Conservation (phyloP, 2,888 invertebrate species). For the Branchipolynoe longqiensis region DNA sequence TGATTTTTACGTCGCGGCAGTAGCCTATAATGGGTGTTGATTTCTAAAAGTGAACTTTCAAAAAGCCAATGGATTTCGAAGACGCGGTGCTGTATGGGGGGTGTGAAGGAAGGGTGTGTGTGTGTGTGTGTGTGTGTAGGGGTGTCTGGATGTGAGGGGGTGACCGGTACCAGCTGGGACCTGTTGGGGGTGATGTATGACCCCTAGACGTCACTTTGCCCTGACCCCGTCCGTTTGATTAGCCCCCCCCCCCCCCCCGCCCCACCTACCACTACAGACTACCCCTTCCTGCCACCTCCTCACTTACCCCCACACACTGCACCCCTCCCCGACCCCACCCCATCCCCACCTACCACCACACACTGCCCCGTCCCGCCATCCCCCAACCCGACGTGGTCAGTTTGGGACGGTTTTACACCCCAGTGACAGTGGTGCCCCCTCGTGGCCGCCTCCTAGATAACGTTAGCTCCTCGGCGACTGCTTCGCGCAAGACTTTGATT, state of each 20-base stretch:
- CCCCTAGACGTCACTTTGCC: constrained; percentile 1
- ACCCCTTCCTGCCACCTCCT: neutral
- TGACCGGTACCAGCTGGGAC: constrained; percentile 43
- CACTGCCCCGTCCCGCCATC: neutral
- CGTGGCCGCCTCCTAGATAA: too few species aligned
- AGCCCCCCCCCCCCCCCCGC: constrained; percentile 14
- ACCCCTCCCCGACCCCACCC: neutral
- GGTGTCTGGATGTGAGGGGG: neutral
- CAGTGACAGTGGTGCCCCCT: neutral
- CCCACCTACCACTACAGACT: neutral
- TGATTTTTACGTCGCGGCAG: too few species aligned
- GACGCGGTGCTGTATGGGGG: too few species aligned
- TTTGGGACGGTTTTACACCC: neutral
- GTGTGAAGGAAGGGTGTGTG: neutral
- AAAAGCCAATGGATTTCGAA: too few species aligned
- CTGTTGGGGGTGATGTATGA: constrained; percentile 51
- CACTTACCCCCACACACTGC: neutral
- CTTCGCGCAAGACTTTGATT: too few species aligned
- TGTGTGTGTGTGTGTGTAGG: neutral
- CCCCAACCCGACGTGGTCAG: neutral
- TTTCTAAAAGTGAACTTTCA: too few species aligned
- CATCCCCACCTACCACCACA: neutral
- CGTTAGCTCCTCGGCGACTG: too few species aligned
- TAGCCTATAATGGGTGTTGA: too few species aligned
- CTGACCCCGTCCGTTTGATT: constrained; percentile 36